Conservation (phyloP, 2,797 vertebrate genomes). For the Epinephelus awoara region DNA sequence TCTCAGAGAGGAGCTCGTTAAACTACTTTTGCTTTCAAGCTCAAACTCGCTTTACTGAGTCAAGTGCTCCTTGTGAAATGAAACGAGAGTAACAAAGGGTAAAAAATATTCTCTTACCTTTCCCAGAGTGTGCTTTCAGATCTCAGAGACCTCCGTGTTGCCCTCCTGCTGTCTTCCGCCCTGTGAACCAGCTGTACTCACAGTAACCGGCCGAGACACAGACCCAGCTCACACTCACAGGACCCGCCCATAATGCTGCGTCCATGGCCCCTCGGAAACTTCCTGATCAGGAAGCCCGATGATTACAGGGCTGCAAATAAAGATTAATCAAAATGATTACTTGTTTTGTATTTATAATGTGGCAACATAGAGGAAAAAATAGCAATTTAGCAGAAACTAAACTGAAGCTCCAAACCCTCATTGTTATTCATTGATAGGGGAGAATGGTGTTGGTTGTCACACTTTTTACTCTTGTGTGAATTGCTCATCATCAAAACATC, state of each 20-base stretch:
- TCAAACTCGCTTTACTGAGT: conserved; percentile 1
- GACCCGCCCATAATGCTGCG: conserved; percentile 73
- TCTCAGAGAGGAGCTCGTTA: not conserved
- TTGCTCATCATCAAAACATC: no score
- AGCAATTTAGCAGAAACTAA: no score
- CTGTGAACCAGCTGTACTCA: conserved; percentile 44
- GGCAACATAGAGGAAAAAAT: no score
- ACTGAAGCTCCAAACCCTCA: no score
- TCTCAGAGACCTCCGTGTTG: conserved; percentile 35
- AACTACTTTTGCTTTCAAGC: conserved; percentile 24
- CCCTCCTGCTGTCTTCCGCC: conserved; percentile 22
- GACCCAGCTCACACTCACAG: conserved; percentile 44
- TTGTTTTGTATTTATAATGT: not conserved
- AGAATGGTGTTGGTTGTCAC: no score
- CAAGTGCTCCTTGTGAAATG: accelerated
- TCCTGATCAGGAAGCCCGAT: no score
- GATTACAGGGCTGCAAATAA: not conserved
- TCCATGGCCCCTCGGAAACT: conserved; percentile 46
- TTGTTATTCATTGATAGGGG: no score
- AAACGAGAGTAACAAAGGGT: not conserved
- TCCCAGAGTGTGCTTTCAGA: conserved; percentile 44
- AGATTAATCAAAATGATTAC: not conserved
- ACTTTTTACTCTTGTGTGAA: no score
- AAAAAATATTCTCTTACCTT: conserved; percentile 54
- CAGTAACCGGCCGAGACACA: conserved; percentile 32